phyloP scores from a whole-genome alignment of 2,113 vertebrate species.

The Passer montanus region DNA sequence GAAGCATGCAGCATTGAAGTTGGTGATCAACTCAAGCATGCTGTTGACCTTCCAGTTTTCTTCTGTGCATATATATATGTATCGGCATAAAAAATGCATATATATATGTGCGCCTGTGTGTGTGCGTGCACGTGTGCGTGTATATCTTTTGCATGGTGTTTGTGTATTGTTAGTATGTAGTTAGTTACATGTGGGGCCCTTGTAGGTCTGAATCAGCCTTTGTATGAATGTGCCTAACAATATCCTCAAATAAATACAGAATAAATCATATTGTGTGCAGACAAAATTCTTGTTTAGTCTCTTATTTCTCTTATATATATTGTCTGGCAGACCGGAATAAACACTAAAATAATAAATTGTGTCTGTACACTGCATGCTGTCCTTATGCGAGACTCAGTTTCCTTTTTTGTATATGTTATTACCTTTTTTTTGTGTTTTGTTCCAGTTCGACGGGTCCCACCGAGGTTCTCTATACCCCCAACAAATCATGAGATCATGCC shows the following conservation, averaged over 20 bases:
- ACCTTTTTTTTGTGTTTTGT: slow-evolving; percentile 75
- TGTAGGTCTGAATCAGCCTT: slow-evolving; percentile 71
- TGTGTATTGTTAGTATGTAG: slow-evolving; percentile 80
- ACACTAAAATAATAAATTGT: slow-evolving; percentile 51
- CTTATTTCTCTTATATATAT: slow-evolving; percentile 46
- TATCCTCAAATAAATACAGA: slow-evolving; percentile 60
- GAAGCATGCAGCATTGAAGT: slow-evolving; percentile 81
- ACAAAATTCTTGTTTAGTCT: slow-evolving; percentile 69
- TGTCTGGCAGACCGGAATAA: slow-evolving; percentile 45
- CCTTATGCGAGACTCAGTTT: not conserved
- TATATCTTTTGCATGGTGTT: slow-evolving; percentile 85
- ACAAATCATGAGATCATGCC: slow-evolving; percentile 99
- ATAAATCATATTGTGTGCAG: slow-evolving; percentile 65
- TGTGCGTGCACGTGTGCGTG: not conserved
- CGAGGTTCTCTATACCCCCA: slow-evolving; percentile 97
- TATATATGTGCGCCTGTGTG: slow-evolving; percentile 47
- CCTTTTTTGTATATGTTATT: slow-evolving; percentile 72
- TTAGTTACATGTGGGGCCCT: slow-evolving; percentile 73
- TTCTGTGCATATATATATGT: slow-evolving; percentile 75
- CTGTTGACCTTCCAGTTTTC: slow-evolving; percentile 80
- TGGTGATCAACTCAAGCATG: slow-evolving; percentile 83
- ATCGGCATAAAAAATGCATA: slow-evolving; percentile 66
- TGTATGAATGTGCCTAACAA: slow-evolving; percentile 74
- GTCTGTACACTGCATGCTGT: slow-evolving; percentile 76
- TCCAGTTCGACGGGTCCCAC: slow-evolving; percentile 95